Evolutionary conservation across 2,888 invertebrate genomes (phyloP), one percentile per base, ranked within the genome.

Genomic region (Arenicola marina): DNA sequence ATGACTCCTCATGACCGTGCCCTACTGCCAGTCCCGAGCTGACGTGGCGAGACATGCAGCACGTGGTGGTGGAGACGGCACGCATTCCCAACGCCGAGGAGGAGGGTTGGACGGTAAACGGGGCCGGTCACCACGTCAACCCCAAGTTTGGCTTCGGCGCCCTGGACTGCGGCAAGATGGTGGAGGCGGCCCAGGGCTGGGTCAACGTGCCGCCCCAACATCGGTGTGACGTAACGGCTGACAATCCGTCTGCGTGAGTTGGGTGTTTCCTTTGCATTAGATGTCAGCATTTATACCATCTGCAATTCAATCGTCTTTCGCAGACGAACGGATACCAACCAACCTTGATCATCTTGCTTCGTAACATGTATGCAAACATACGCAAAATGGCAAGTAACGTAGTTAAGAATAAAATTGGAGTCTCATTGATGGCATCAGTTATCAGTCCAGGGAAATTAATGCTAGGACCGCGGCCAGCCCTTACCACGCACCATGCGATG

Each of bases 101-200:
- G 82, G 61, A 83, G 87, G 31, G 90, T 90, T 58, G 80, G 81
- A 67, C 68, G 21, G 65, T 76, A 2, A 82, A 82, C 59, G 82
- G 81, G 0, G 81, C 75, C 2, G 78, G 78, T n/a, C 74, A 73
- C 63, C 82, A 83, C 66, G 73, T 80, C 34, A 63, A 68, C 51
- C 60, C 57, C 24, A 53, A 72, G 54, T 81, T 77, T 70, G 83
- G 83, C 1, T 83, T 83, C 68, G 83, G 83, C 32, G 74, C 77
- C 2, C 67, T 83, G 68, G 82, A 83, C 67, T 77, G 78, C 65
- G 73, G 76, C 4, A 63, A 68, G 45, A 80, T 83, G 81, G 80
- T 82, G n/a, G 69, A 77, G 51, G 60, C 74, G 11, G 81, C 80
- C 1, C 78, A 78, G 69, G 65, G 61, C 1, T 83, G 82, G 82